Conservation (phyloP, 2,113 vertebrate species). For the Sebastes fasciatus region DNA sequence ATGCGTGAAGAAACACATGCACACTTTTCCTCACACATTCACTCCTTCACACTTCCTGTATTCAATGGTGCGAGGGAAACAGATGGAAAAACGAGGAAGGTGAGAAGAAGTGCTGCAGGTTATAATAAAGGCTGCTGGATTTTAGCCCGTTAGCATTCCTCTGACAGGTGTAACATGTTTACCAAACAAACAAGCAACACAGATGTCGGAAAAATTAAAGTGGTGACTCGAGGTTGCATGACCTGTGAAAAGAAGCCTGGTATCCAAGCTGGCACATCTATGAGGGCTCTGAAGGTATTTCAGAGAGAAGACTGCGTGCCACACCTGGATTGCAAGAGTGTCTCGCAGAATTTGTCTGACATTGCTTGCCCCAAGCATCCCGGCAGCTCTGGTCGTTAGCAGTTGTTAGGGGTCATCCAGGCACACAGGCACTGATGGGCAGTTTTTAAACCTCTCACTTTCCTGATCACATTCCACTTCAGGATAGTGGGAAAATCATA, state of each 20-base stretch:
- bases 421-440: conserved; percentile 79
- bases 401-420: conserved; percentile 60
- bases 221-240: conserved; percentile 75
- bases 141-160: conserved; percentile 86
- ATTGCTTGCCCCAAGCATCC: conserved; percentile 79
- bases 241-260: conserved; percentile 83
- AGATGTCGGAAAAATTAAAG: conserved; percentile 77
- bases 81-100: conserved; percentile 84
- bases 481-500: conserved; percentile 69
- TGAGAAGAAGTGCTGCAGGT: conserved; percentile 77
- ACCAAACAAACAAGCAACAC: conserved; percentile 88
- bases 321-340: conserved; percentile 74
- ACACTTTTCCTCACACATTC: conserved; percentile 60
- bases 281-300: conserved; percentile 70
- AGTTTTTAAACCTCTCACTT: conserved; percentile 78
- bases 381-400: conserved; percentile 75
- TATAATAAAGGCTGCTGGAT: conserved; percentile 87
- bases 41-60: conserved; percentile 75
- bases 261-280: conserved; percentile 66
- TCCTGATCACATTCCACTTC: conserved; percentile 78
- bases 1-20: conserved; percentile 56
- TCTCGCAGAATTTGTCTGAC: conserved; percentile 81
- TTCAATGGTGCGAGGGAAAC: conserved; percentile 87
- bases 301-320: conserved; percentile 76
- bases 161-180: conserved; percentile 94